Percentiles rank a stretch among this genome's conserved stretches.
These are phyloP conservation scores for Cebidichthys violaceus DNA, from an alignment of 2,113 vertebrate species.

Conservation along the genomic window DNA sequence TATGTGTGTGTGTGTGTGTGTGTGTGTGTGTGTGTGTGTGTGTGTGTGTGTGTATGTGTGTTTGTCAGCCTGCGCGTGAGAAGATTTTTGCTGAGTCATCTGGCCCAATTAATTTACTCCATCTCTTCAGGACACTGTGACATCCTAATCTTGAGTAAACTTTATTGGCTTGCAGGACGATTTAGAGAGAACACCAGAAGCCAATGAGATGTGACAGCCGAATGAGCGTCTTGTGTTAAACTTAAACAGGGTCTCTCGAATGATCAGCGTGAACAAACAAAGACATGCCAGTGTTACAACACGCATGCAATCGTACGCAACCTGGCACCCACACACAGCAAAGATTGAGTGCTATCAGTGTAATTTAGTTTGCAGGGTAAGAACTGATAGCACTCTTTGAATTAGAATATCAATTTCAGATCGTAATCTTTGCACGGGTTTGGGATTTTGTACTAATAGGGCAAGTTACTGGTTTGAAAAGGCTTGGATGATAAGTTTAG, in stretches of 20 bases:
- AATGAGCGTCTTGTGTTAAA: conserved; percentile 39
- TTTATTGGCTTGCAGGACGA: conserved; percentile 54
- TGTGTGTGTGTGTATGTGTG: not conserved
- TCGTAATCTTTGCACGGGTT: not conserved
- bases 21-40: no score
- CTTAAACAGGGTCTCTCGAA: conserved; percentile 8
- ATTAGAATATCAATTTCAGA: conserved; percentile 11
- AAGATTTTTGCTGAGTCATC: conserved; percentile 65
- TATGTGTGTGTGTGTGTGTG: no score
- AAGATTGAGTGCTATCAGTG: not conserved
- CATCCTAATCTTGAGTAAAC: conserved; percentile 69
- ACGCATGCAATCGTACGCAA: not conserved
- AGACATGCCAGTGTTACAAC: not conserved
- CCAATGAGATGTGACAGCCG: conserved; percentile 54
- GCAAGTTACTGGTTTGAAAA: not conserved
- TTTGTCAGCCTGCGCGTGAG: not conserved
- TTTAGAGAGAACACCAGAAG: conserved; percentile 38
- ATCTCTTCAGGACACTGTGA: conserved; percentile 66
- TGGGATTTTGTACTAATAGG: not conserved
- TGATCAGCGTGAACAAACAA: not conserved
- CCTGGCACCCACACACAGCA: not conserved
- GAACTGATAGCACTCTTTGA: not conserved
- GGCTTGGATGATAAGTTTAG: not conserved
- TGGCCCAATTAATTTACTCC: conserved; percentile 61
- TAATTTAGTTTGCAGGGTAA: not conserved